Conservation (phyloP, 1,140 invertebrate species). For the Eufriesea mexicana region DNA sequence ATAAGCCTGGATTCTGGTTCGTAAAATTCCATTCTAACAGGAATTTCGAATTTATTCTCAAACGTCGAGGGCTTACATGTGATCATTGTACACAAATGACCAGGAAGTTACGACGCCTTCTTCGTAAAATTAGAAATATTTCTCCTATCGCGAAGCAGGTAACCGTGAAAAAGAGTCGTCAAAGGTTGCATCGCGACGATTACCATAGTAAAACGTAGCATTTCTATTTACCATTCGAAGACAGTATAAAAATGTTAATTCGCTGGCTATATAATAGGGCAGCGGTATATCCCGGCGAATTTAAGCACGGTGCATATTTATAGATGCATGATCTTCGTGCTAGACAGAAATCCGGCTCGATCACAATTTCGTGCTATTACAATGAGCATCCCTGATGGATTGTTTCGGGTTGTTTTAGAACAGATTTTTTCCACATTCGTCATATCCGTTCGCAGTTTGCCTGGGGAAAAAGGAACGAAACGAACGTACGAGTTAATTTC, state of each 20-base stretch:
- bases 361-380: not conserved
- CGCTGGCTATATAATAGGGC: not conserved
- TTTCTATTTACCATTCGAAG: not conserved
- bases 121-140: not conserved
- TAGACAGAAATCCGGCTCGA: not conserved
- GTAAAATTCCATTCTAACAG: too few relatives aligned
- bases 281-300: not conserved
- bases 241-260: conserved; percentile 8
- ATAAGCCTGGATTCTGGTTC: too few relatives aligned
- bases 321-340: not conserved
- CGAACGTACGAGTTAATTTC: conserved; percentile 9
- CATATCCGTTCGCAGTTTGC: not conserved
- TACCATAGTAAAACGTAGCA: not conserved
- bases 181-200: not conserved
- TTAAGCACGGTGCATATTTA: not conserved
- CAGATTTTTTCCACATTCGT: conserved; percentile 14
- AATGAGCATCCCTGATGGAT: conserved; percentile 18
- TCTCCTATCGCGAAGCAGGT: not conserved
- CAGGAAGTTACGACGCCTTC: too few relatives aligned
- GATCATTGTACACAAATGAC: too few relatives aligned
- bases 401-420: not conserved
- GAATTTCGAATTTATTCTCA: too few relatives aligned
- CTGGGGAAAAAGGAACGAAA: not conserved
- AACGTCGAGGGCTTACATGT: too few relatives aligned
- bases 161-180: not conserved